Evolutionary conservation across 2,888 invertebrate genomes (phyloP).

Genomic region (Sisyra terminalis): DNA sequence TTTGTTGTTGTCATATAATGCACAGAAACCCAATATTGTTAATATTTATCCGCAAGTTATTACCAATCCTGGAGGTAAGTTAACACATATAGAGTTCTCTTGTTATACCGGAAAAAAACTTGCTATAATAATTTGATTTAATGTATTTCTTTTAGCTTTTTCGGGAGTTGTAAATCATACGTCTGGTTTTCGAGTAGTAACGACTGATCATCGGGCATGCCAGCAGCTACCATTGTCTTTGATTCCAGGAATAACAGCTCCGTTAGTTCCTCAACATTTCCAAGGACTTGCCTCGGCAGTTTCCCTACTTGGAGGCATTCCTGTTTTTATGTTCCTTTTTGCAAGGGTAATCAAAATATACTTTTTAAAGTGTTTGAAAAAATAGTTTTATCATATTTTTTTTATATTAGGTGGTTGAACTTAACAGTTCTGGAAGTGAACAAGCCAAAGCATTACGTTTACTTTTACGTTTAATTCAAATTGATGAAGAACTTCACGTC

Average conservation of each 20-base stretch:
- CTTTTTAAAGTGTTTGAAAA: neutral
- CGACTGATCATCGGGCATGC: constrained; percentile 23
- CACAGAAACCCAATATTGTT: constrained; percentile 40
- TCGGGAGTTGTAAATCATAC: constrained; percentile 23
- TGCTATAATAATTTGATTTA: too few relatives aligned
- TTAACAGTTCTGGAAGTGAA: constrained; percentile 35
- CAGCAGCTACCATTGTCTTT: constrained; percentile 10
- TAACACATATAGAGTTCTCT: too few relatives aligned
- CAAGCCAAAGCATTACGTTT: constrained; percentile 45
- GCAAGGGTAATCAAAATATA: constrained; percentile 50
- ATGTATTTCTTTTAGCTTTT: too few relatives aligned
- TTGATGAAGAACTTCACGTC: constrained; percentile 41
- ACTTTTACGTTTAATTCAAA: constrained; percentile 37
- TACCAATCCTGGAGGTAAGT: constrained; percentile 24
- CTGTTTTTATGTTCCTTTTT: constrained; percentile 46
- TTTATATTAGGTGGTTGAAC: constrained; percentile 40
- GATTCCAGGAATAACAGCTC: constrained; percentile 18
- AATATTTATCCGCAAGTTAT: constrained; percentile 29
- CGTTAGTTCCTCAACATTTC: constrained; percentile 30
- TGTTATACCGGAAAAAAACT: too few relatives aligned
- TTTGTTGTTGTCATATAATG: constrained; percentile 40
- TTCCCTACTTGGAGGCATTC: constrained; percentile 42
- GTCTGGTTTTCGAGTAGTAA: constrained; percentile 27
- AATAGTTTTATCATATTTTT: neutral
- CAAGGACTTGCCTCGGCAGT: constrained; percentile 37